Evolutionary conservation across 1,140 invertebrate genomes (phyloP).

Genomic region (Trichomalopsis sarcophagae): DNA sequence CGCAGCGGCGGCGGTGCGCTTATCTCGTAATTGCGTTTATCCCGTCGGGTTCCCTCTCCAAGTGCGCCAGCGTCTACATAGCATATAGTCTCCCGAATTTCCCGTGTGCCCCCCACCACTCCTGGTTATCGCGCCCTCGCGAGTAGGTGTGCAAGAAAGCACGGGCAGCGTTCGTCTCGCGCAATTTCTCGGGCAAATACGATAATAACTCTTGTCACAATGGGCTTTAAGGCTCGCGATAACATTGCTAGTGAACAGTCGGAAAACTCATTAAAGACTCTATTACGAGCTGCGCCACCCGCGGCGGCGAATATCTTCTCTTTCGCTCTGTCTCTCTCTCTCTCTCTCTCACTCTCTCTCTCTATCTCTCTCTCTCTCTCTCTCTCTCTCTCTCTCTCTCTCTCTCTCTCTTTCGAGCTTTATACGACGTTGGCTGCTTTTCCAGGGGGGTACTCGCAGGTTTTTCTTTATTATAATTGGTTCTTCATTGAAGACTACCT

Average conservation of each 20-base stretch:
- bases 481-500: neutral
- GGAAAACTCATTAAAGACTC: slow-evolving; percentile 53
- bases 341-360: neutral
- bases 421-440: neutral
- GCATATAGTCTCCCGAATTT: slow-evolving; percentile 17
- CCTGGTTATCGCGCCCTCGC: slow-evolving; percentile 22
- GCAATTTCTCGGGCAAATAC: slow-evolving; percentile 51
- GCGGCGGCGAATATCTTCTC: slow-evolving; percentile 9
- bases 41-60: slow-evolving; percentile 13
- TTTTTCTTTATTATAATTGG: slow-evolving; percentile 30
- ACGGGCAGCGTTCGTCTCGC: slow-evolving; percentile 31
- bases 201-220: slow-evolving; percentile 52
- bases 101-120: neutral
- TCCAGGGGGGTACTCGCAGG: neutral
- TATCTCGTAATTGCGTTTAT: slow-evolving; percentile 50
- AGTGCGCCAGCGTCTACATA: neutral
- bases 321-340: neutral
- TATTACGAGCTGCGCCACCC: slow-evolving; percentile 30
- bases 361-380: neutral
- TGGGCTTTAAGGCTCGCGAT: slow-evolving; percentile 45
- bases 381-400: neutral
- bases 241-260: slow-evolving; percentile 46
- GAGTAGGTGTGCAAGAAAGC: slow-evolving; percentile 29
- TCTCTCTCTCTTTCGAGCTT: neutral
- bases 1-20: slow-evolving; percentile 5